Percentiles rank a stretch among this genome's conserved stretches.
These are phyloP conservation scores for Amaurobius ferox DNA, from an alignment of 2,888 invertebrate species.

Conservation along the genomic window DNA sequence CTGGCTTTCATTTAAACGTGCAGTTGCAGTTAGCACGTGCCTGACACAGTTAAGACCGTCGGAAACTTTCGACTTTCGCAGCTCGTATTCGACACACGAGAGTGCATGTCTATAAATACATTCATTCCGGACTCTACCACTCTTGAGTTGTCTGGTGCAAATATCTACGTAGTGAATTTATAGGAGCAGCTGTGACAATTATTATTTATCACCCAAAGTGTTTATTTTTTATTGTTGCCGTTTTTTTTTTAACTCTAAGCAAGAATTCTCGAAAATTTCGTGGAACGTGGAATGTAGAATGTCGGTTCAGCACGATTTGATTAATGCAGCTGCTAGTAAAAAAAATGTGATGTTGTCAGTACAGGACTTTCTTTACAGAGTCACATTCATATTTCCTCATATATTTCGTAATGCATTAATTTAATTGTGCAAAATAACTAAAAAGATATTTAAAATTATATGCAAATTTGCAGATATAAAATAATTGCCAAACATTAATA, in stretches of 20 bases:
- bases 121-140: conserved; percentile 22
- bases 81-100: conserved; percentile 40
- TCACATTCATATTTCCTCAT: no score
- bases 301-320: no score
- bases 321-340: no score
- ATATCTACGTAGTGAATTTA: conserved; percentile 48
- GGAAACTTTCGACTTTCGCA: conserved; percentile 54
- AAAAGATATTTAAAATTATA: no score
- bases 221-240: conserved; percentile 38
- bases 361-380: no score
- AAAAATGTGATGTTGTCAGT: no score
- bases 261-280: no score
- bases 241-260: neutral
- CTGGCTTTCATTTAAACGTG: neutral
- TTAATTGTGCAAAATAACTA: no score
- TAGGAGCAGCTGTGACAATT: conserved; percentile 54
- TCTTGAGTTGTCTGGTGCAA: neutral
- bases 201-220: conserved; percentile 44
- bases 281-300: no score
- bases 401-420: no score
- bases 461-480: no score
- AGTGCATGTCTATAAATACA: conserved; percentile 60
- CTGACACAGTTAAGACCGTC: conserved; percentile 24
- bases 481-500: no score
- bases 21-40: conserved; percentile 27